These are phyloP conservation scores for Drosophila mojavensis DNA, from an alignment of 1,140 invertebrate genomes.

Conservation along the genomic window DNA sequence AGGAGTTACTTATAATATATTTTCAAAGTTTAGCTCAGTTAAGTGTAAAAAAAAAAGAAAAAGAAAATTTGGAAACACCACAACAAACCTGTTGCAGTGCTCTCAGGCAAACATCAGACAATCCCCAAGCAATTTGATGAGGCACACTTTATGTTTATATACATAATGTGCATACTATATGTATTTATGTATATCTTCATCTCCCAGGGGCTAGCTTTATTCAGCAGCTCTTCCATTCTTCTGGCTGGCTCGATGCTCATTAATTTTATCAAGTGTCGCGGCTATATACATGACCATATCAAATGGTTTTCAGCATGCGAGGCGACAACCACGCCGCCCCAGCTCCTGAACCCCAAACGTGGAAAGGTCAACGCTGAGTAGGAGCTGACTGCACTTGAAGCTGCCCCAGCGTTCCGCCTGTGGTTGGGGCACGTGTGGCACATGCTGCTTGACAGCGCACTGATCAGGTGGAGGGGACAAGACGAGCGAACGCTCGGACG, in stretches of 20 bases:
- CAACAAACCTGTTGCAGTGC: constrained; percentile 31
- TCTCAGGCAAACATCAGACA: constrained; percentile 10
- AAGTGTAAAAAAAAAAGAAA: constrained; percentile 2
- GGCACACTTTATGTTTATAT: neutral
- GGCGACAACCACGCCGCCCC: constrained; percentile 14
- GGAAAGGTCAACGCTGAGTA: constrained; percentile 46
- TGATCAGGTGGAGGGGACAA: neutral
- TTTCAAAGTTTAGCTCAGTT: constrained; percentile 26
- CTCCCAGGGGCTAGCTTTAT: constrained; percentile 23
- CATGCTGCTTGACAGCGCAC: neutral
- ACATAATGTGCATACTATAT: neutral
- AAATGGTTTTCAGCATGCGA: constrained; percentile 38
- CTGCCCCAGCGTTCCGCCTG: constrained; percentile 8
- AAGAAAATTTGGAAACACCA: neutral
- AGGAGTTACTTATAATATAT: constrained; percentile 18
- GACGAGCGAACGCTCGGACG: no score
- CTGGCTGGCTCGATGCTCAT: constrained; percentile 33
- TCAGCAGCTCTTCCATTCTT: constrained; percentile 27
- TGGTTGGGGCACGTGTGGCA: constrained; percentile 8
- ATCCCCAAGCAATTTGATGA: constrained; percentile 33
- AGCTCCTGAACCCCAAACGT: constrained; percentile 8
- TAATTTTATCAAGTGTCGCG: constrained; percentile 50
- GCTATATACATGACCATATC: constrained; percentile 31
- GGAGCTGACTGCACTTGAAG: constrained; percentile 36
- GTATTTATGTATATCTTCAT: constrained; percentile 7